These are phyloP conservation scores for Epinephelus lanceolatus DNA, from an alignment of 2,113 vertebrate genomes.

Conservation along the genomic window DNA sequence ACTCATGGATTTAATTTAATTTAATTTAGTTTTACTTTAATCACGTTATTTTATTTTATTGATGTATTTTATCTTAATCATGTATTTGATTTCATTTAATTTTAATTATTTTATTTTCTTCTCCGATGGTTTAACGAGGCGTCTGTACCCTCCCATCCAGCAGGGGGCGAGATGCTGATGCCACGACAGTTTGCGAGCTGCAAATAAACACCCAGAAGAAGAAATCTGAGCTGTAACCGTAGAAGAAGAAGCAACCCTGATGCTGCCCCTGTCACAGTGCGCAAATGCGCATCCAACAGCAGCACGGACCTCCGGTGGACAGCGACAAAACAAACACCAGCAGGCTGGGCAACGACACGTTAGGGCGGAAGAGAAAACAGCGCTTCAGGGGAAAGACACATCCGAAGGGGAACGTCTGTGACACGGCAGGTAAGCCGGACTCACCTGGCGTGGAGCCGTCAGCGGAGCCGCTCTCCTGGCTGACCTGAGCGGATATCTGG, in stretches of 20 bases:
- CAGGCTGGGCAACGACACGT: conserved; percentile 76
- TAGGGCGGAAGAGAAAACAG: conserved; percentile 71
- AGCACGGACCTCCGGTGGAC: not conserved
- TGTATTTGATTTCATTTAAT: too few relatives aligned
- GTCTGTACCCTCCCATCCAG: not conserved
- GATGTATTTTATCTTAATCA: not conserved
- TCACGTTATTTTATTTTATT: too few relatives aligned
- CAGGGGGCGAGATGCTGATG: not conserved
- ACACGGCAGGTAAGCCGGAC: conserved; percentile 70
- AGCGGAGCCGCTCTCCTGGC: not conserved
- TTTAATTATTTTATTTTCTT: too few relatives aligned
- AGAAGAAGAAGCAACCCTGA: conserved; percentile 5
- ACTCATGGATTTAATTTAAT: too few relatives aligned
- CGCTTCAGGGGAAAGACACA: conserved; percentile 52
- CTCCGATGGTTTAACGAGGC: too few relatives aligned
- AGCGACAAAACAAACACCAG: conserved; percentile 24
- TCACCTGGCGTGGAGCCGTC: not conserved
- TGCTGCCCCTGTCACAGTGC: conserved; percentile 49
- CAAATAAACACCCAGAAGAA: not conserved
- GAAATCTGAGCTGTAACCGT: not conserved
- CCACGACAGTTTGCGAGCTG: fast-evolving
- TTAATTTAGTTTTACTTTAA: too few relatives aligned
- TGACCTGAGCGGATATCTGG: conserved; percentile 12
- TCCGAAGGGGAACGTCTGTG: conserved; percentile 55
- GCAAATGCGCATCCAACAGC: conserved; percentile 64